A percentile compares a stretch with the other conserved stretches of the same genome.
Conservation (phyloP, 1,140 invertebrate genomes). For the Neelides sp. region DNA sequence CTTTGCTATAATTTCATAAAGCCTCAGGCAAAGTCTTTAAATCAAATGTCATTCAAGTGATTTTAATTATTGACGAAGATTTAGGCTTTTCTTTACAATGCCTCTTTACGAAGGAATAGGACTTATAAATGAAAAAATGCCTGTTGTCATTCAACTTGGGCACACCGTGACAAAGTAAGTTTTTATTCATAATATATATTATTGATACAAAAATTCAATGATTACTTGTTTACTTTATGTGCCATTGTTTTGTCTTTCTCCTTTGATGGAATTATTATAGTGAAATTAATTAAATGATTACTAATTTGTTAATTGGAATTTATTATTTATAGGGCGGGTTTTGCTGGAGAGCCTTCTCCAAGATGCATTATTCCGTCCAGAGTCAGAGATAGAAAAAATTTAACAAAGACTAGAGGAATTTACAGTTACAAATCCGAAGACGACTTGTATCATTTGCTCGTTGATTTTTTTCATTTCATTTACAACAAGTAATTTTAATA, state of each 20-base stretch:
- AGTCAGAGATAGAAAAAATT: constrained; percentile 47
- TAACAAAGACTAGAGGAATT: constrained; percentile 42
- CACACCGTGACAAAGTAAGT: constrained; percentile 82
- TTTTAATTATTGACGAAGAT: too few species aligned
- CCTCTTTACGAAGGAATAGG: constrained; percentile 61
- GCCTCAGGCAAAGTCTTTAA: too few species aligned
- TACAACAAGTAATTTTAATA: constrained; percentile 64
- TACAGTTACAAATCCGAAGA: constrained; percentile 55
- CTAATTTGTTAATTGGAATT: constrained; percentile 11
- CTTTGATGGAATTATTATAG: not conserved
- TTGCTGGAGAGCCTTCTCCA: constrained; percentile 73
- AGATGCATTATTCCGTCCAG: constrained; percentile 71
- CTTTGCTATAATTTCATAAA: too few species aligned
- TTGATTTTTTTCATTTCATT: constrained; percentile 74
- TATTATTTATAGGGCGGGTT: constrained; percentile 60
- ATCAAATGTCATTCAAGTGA: too few species aligned
- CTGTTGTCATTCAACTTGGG: constrained; percentile 81
- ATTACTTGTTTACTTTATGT: constrained; percentile 1
- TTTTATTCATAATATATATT: constrained; percentile 2
- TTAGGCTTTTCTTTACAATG: too few species aligned
- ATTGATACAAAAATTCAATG: constrained; percentile 5
- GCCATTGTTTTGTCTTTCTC: not conserved
- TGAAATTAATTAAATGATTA: not conserved
- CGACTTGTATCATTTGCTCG: constrained; percentile 70
- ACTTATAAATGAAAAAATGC: constrained; percentile 68